Evolutionary conservation across 2,797 vertebrate genomes (phyloP), one percentile per base, ranked within the genome.

Genomic region (Steatocranus sp.): DNA sequence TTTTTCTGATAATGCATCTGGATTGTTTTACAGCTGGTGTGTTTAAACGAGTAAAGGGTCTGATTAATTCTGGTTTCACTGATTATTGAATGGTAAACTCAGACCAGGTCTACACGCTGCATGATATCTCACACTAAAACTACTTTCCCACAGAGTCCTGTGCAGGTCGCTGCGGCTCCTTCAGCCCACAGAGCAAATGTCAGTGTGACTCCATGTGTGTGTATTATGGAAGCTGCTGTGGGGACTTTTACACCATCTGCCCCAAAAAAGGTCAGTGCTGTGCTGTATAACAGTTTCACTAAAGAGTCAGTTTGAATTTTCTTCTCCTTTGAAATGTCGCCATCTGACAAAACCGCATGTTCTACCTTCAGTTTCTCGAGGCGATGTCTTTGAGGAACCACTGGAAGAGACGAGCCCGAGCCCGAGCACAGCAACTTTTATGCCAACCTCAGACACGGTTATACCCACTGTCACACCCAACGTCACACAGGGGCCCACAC

Each of bases 151-250:
- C 92, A 99, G 98, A 98, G 68, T 96, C 97, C 38, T 99, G 98
- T 1, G 86, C 11, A 27, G 96, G 92, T 34, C 97, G 94, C 90
- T 99, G 99, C 1, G 91, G 95, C 0, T 84, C 95, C 46, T 99
- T 99, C 18, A 70, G 96, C 0, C 7, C 79, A 0, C 30, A 2
- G 53, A 94, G 1, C 83, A 99, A 98, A 90, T 99, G 98, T 87
- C 99, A 99, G 88, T 99, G 99, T 15, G 99, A 99, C 17, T 91
- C 94, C 58, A 95, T 98, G 90, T 99, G 99, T 76, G 18, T 95
- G 18, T 99, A 98, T 90, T 98, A 99, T 83, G 91, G 94, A 88
- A 99, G 98, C 95, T 99, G 99, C 92, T 99, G 99, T 50, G 6
- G 0, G 0, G 98, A 99, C 93, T 99, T 96, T 20, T 38, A 93